Conservation (phyloP, 1,140 invertebrate species). For the Zaprionus capensis region DNA sequence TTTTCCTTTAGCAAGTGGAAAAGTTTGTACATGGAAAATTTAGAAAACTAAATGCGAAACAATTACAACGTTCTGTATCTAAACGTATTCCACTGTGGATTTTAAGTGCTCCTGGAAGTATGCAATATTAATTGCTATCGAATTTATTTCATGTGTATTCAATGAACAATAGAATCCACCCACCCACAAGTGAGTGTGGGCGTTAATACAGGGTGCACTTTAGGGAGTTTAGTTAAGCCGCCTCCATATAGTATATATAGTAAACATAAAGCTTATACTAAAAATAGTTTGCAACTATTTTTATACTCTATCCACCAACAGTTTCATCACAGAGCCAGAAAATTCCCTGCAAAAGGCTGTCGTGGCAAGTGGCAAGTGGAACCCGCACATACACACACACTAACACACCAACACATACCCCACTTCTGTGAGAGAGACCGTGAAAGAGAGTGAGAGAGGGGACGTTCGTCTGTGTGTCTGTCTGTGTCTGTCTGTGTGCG, state of each 20-base stretch:
- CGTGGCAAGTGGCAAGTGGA: conserved; percentile 78
- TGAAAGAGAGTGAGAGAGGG: conserved; percentile 22
- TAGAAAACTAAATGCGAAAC: not conserved
- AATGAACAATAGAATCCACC: conserved; percentile 6
- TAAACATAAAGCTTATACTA: conserved; percentile 50
- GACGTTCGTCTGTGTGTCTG: conserved; percentile 22
- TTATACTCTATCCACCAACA: conserved; percentile 58
- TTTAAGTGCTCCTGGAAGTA: conserved; percentile 16
- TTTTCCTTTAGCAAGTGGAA: conserved; percentile 51
- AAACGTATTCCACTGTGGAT: not conserved
- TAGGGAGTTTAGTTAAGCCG: conserved; percentile 13
- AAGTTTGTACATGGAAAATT: conserved; percentile 28
- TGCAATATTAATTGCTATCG: conserved; percentile 16
- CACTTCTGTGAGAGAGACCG: conserved; percentile 21
- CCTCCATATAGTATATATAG: conserved; percentile 7
- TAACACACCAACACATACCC: conserved; percentile 45
- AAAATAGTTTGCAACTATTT: conserved; percentile 76
- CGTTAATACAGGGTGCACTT: not conserved
- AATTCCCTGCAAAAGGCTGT: conserved; percentile 73
- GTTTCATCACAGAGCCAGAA: conserved; percentile 63
- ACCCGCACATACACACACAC: conserved; percentile 65
- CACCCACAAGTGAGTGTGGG: conserved; percentile 5
- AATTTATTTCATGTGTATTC: conserved; percentile 9
- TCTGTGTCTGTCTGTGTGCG: conserved; percentile 29
- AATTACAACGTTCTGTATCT: not conserved